Base-by-base conservation (phyloP, 2,113 vertebrate species). In the Channa maculata region DNA sequence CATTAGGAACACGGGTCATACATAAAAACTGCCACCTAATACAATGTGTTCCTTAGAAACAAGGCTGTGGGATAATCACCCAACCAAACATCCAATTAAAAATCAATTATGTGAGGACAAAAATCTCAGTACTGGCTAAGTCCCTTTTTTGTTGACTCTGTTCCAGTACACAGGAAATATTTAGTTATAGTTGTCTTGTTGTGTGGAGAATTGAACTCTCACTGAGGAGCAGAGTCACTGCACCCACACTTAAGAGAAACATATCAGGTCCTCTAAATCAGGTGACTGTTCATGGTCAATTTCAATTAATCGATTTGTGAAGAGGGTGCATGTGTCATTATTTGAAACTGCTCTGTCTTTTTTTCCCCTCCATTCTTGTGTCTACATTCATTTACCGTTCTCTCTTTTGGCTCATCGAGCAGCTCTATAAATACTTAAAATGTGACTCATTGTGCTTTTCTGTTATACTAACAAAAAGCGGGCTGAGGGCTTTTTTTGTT, bases 1-100 rank as follows among this genome's bases (percentile, higher is more conserved):
- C 51, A 51, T 73, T 50, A 77, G 4, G 34, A 65, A 48, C 69
- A 37, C 34, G 12, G 68, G 67, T 38, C 43, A 49, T 58, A 60
- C 73, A 70, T 77, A 75, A 33, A 77, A 77, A 77, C 60, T 15
- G 60, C 50, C 48, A 49, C 39, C 65, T 59, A 63, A 70, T 59
- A 36, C 13, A 24, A 41, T 0, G 2, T 7, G 41, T 50, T 24
- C 57, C 67, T 54, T 34, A 37, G 53, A 66, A n/a, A 9, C 3
- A 2, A 61, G 49, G 51, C 36, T n/a, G 15, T 44, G 48, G 48
- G 43, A 48, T 73, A 76, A 86, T 83, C 58, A 83, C 11, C 44
- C 54, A 10, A 44, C 45, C 49, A 38, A 60, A 61, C 38, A 13
- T 41, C 34, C 52, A 59, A 68, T 82, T 68, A 77, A 64, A 67